Evolutionary conservation across 1,140 invertebrate genomes (phyloP), one percentile per base, ranked within the genome.

Genomic region (Drosophila nannoptera): DNA sequence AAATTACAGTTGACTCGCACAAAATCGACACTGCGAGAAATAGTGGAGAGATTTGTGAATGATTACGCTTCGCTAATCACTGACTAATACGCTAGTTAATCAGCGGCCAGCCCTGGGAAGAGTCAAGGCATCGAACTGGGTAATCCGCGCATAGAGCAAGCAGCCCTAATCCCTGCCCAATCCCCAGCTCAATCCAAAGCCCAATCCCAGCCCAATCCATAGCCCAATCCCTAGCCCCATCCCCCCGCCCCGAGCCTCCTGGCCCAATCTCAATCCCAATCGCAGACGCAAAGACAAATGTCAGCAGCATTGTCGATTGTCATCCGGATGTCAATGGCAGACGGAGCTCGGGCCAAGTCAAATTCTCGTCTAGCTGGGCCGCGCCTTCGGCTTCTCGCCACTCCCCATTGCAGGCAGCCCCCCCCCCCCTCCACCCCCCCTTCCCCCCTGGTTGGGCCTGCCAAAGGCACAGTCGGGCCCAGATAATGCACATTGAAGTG

Each of bases 401-500:
- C 9, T 9, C 8, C 38, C 38, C 38, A 40, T 7, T 36, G 8
- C 35, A 6, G 2, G 4, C 35, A 31, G 33, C 14, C 12, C 12
- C n/a, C 5, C 22, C 4, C 2, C 2, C 45, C 2, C n/a, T n/a
- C n/a, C n/a, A n/a, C n/a, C n/a, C n/a, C n/a, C n/a, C n/a, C n/a
- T n/a, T n/a, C n/a, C n/a, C n/a, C n/a, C n/a, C n/a, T n/a, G n/a
- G n/a, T n/a, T n/a, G 70, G 62, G 54, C 53, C 68, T 48, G 62
- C 49, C 59, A 65, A 61, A 60, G 64, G 67, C 61, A 64, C 62
- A 72, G 42, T 54, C 31, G 40, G 48, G 33, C 73, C 55, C 62
- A 77, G 59, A 74, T 81, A 77, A 81, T 81, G 62, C 73, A 73
- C 73, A 63, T 78, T 60, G 32, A 75, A 78, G 71, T 78, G 71